A percentile compares a stretch with the other conserved stretches of the same genome.
Conservation (phyloP, 2,113 vertebrate genomes). For the Merops nubicus region DNA sequence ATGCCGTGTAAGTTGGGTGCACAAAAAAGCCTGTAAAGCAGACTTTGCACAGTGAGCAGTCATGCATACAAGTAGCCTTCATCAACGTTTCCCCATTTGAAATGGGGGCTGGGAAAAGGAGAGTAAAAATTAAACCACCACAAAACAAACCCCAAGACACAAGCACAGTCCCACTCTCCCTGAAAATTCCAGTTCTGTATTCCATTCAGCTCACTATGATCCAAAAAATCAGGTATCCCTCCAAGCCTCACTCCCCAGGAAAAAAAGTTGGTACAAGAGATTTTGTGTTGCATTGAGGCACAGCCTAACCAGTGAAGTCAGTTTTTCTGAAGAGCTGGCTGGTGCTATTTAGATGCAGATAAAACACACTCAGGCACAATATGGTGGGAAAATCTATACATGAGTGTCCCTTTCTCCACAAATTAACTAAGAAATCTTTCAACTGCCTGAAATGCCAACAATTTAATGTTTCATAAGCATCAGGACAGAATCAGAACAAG, state of each 20-base stretch:
- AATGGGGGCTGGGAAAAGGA: background rate
- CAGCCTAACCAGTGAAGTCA: background rate
- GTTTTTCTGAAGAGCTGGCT: background rate
- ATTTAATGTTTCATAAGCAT: conserved; percentile 57
- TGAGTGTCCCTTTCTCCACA: background rate
- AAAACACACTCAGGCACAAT: background rate
- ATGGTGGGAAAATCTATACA: background rate
- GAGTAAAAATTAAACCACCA: background rate
- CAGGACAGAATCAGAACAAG: conserved; percentile 61
- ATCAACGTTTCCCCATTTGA: background rate
- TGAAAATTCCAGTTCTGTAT: background rate
- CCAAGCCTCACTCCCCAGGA: background rate
- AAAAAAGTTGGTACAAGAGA: background rate
- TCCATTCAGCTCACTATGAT: background rate
- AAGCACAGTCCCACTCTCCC: background rate
- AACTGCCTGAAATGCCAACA: conserved; percentile 37
- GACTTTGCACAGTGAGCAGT: background rate
- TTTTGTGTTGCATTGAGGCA: background rate
- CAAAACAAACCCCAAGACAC: background rate
- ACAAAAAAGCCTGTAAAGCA: background rate
- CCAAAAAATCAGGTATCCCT: background rate
- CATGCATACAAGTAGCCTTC: background rate
- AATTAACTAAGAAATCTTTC: conserved; percentile 33
- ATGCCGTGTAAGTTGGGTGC: background rate
- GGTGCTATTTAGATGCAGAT: background rate